Conservation (phyloP, 2,113 vertebrate genomes). For the Callipepla squamata region DNA sequence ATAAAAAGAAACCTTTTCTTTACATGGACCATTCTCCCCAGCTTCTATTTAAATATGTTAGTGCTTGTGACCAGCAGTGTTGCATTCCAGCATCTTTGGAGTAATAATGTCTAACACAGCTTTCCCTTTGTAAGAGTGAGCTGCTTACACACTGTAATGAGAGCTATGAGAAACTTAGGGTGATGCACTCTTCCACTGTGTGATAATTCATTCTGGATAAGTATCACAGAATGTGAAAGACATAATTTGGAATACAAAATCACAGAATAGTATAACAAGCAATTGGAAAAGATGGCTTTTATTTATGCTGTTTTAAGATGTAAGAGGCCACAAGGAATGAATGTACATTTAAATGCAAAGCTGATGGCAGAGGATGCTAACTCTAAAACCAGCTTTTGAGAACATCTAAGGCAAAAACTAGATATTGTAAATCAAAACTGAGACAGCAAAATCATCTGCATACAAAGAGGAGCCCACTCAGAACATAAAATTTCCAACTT, state of each 20-base stretch:
- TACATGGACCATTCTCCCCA: background rate
- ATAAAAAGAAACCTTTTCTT: constrained; percentile 21
- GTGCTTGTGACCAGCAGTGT: background rate
- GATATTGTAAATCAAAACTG: background rate
- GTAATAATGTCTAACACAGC: background rate
- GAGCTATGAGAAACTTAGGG: background rate
- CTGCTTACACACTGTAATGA: background rate
- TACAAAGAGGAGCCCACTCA: background rate
- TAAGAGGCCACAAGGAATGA: background rate
- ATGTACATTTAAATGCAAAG: background rate
- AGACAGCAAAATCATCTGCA: background rate
- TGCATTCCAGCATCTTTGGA: background rate
- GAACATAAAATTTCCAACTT: background rate
- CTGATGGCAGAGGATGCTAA: background rate
- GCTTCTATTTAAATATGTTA: background rate
- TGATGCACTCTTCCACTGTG: background rate
- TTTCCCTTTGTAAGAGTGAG: background rate
- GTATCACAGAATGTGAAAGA: background rate
- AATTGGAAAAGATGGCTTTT: background rate
- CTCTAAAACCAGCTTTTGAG: background rate
- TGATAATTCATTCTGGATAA: background rate
- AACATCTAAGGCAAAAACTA: background rate
- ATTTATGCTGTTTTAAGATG: background rate
- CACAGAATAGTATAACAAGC: background rate
- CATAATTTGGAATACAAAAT: background rate